Conservation (phyloP, 2,797 vertebrate genomes). For the Acanthopagrus latus region DNA sequence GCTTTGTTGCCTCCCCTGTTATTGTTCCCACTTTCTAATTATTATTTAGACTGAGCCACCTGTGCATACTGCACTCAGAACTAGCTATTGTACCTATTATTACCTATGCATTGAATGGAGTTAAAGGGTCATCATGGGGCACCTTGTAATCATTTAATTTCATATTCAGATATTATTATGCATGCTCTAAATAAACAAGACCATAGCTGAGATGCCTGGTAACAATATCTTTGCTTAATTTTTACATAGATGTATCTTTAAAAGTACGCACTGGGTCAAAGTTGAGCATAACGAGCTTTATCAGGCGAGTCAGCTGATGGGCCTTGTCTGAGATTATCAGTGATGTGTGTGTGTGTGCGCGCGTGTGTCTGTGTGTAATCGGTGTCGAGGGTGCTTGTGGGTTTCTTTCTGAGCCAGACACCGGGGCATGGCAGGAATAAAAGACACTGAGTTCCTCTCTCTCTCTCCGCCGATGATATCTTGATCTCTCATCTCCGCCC, state of each 20-base stretch:
- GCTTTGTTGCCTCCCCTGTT: slow-evolving; percentile 26
- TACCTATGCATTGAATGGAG: background rate
- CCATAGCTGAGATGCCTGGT: background rate
- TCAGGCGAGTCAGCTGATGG: slow-evolving; percentile 50
- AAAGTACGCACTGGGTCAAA: slow-evolving; percentile 21
- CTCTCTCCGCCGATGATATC: slow-evolving; percentile 46
- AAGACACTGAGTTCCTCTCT: slow-evolving; percentile 32
- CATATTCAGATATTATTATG: background rate
- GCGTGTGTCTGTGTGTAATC: slow-evolving; percentile 22
- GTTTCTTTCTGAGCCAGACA: slow-evolving; percentile 25
- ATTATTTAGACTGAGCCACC: slow-evolving; percentile 40
- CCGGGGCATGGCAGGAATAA: slow-evolving; percentile 23
- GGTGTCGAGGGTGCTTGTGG: background rate
- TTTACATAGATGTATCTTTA: background rate
- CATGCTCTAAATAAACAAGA: background rate
- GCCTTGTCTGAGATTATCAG: slow-evolving; percentile 18
- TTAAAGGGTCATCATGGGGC: background rate
- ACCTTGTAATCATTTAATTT: background rate
- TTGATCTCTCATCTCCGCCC: slow-evolving; percentile 51
- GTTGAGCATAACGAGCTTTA: slow-evolving; percentile 29
- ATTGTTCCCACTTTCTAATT: slow-evolving; percentile 36
- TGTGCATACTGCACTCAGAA: slow-evolving; percentile 32
- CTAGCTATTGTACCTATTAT: slow-evolving; percentile 18
- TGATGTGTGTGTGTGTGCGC: slow-evolving; percentile 22
- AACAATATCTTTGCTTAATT: background rate